Evolutionary conservation across 2,888 invertebrate genomes (phyloP).

Genomic region (Ganaspis brasiliensis): DNA sequence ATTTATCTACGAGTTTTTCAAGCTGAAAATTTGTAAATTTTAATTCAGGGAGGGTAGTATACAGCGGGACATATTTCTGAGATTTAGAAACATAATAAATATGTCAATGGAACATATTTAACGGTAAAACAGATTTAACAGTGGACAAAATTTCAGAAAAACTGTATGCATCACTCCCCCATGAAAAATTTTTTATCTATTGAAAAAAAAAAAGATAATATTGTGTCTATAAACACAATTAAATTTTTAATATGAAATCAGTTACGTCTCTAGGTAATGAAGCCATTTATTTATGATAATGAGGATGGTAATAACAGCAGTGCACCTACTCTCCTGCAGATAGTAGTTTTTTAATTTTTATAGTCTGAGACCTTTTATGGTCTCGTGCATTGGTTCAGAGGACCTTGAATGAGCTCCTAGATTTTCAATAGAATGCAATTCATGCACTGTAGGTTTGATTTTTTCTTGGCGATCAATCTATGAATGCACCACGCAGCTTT

Average conservation of each 20-base stretch:
- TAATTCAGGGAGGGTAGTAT: too few relatives aligned
- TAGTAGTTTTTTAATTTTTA: conserved; percentile 42
- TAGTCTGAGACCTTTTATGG: conserved; percentile 71
- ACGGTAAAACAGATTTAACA: too few relatives aligned
- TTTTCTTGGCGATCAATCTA: conserved; percentile 1
- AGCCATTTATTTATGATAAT: conserved; percentile 53
- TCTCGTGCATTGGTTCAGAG: conserved; percentile 61
- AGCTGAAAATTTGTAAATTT: too few relatives aligned
- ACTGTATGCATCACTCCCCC: too few relatives aligned
- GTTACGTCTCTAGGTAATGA: conserved; percentile 14
- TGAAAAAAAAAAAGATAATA: too few relatives aligned
- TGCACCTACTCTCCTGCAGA: conserved; percentile 51
- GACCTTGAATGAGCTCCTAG: conserved; percentile 62
- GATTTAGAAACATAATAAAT: too few relatives aligned
- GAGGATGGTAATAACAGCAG: conserved; percentile 54
- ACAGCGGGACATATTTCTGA: too few relatives aligned
- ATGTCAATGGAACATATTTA: too few relatives aligned
- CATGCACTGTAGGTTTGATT: conserved; percentile 7
- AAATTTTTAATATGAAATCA: conserved; percentile 25
- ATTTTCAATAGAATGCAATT: background rate
- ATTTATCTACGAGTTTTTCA: too few relatives aligned
- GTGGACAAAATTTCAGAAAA: too few relatives aligned
- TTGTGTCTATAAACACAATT: background rate
- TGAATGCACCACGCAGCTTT: conserved; percentile 18
- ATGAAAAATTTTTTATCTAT: too few relatives aligned